phyloP scores from a whole-genome alignment of 1,140 invertebrate genomes.

The Sesamia nonagrioides region DNA sequence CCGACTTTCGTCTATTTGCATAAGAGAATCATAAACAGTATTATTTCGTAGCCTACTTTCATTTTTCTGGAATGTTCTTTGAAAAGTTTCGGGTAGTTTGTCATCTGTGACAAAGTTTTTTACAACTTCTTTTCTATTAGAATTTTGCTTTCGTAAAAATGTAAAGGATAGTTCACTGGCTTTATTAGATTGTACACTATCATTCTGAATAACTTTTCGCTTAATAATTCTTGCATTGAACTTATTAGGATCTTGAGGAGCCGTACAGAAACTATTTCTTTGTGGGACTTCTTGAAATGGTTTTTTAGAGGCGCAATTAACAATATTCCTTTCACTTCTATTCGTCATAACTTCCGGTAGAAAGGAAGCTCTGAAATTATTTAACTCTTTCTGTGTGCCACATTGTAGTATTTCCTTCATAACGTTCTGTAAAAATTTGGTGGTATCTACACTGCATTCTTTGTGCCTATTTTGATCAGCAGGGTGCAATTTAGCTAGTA shows the following conservation, averaged over 20 bases:
- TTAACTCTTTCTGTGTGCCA: slow-evolving; percentile 1
- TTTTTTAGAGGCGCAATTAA: not conserved
- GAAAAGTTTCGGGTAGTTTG: not conserved
- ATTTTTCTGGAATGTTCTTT: not conserved
- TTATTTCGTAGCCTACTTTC: not conserved
- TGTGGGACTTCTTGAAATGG: not conserved
- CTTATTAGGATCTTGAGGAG: not conserved
- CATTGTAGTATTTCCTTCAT: slow-evolving; percentile 62
- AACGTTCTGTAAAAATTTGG: slow-evolving; percentile 64
- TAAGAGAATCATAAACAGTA: not conserved
- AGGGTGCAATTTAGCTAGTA: not conserved
- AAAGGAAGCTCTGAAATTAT: slow-evolving; percentile 7
- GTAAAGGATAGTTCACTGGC: slow-evolving; percentile 61
- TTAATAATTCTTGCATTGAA: not conserved
- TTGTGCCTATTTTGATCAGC: not conserved
- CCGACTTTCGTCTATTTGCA: not conserved
- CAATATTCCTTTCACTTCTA: not conserved
- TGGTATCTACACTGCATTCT: slow-evolving; percentile 53
- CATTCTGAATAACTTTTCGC: not conserved
- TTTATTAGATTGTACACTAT: not conserved
- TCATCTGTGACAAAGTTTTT: not conserved
- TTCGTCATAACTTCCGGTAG: not conserved
- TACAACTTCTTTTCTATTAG: not conserved
- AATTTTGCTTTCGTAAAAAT: slow-evolving; percentile 55
- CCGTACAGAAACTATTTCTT: not conserved